Evolutionary conservation across 2,113 vertebrate species (phyloP).

Genomic region (Halcyon malimbica): DNA sequence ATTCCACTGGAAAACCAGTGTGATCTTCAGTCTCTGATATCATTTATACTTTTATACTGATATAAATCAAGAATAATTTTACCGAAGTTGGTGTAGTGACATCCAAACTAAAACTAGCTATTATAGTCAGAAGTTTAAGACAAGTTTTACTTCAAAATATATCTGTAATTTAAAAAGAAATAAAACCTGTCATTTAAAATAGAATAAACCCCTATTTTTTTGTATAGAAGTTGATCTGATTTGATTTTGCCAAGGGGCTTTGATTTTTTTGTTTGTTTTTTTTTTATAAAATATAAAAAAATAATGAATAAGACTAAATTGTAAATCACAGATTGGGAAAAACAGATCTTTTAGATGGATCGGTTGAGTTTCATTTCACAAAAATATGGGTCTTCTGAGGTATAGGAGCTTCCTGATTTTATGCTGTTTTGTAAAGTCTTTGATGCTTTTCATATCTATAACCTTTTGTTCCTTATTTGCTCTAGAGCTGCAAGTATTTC

Average conservation of each 20-base stretch:
- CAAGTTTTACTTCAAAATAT: not conserved
- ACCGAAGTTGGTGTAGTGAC: not conserved
- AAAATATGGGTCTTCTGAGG: not conserved
- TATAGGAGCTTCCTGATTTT: not conserved
- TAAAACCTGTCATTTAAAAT: not conserved
- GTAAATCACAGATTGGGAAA: not conserved
- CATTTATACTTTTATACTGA: not conserved
- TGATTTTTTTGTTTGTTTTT: not conserved
- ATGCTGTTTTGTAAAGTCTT: not conserved
- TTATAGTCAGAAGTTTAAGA: not conserved
- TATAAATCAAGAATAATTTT: not conserved
- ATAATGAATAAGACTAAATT: not conserved
- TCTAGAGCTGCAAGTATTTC: not conserved
- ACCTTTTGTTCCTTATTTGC: not conserved
- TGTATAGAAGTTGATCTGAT: not conserved
- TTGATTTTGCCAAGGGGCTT: not conserved
- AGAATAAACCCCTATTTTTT: not conserved
- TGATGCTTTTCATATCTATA: not conserved
- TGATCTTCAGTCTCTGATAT: not conserved
- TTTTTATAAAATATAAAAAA: not conserved
- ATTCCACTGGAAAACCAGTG: not conserved
- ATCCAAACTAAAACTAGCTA: not conserved
- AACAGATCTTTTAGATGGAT: not conserved
- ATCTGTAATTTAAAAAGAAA: not conserved
- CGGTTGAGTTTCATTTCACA: not conserved